Base-by-base conservation (phyloP, 2,888 invertebrate species). In the Chorisops tibialis region DNA sequence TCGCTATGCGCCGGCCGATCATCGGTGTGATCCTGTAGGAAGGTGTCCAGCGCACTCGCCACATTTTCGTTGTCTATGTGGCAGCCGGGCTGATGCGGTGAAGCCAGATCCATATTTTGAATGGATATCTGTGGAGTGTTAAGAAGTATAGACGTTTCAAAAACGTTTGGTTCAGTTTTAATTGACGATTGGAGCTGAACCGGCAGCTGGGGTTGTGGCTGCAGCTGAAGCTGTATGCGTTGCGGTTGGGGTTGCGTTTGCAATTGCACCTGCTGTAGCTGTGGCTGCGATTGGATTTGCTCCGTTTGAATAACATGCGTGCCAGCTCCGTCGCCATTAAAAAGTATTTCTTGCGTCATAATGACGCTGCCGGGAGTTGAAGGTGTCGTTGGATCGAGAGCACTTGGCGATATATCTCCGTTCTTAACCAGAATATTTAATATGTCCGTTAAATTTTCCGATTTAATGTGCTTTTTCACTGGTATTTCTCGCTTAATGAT, bases 371-470 rank as follows among this genome's bases (percentile, higher is more conserved):
- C 63, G 72, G 75, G 64, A 70, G 74, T 67, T 66, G 77, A 78
- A 24, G 86, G 82, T 22, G 85, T 82, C 65, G 83, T 75, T 1
- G 77, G 73, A 50, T 76, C 63, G 5, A 72, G 93, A 0, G 93
- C 93, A 69, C 93, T 93, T 7, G 93, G 87, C 1, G 95, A 93
- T 62, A 96, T 77, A 73, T 96, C 96, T 11, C 96, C 96, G 74
- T 93, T 93, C 73, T 94, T 90, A 47, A 96, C 94, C 12, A 96
- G 83, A 68, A 96, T 94, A 74, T 96, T 95, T 59, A 96, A 80
- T 1, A 96, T 94, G 76, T 96, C 96, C 45, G 74, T 75, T 22
- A 77, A 71, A 63, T 77, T 78, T 70, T 79, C 74, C 71, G 77
- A 75, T 63, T 79, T 78, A 1, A 78, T 68, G 59, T 71, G 63